Evolutionary conservation across 2,888 invertebrate genomes (phyloP).

Genomic region (Suillia variegata): DNA sequence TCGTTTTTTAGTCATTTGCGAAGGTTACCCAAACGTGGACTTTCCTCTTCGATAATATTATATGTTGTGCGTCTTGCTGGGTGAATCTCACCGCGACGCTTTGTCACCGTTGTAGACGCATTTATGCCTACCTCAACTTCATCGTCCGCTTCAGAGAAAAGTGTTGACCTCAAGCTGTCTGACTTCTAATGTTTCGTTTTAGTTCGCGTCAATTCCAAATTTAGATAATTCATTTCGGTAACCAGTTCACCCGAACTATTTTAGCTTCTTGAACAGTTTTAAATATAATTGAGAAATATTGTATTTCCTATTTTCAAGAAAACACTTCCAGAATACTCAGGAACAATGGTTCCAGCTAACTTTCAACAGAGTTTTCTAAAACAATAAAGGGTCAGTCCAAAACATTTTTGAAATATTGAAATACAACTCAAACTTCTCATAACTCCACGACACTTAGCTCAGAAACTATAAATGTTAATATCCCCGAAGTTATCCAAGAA

Average conservation of each 20-base stretch:
- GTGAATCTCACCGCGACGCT: conserved; percentile 66
- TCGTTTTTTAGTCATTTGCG: conserved; percentile 64
- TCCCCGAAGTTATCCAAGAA: too few species aligned
- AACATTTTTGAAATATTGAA: too few species aligned
- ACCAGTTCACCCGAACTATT: conserved; percentile 86
- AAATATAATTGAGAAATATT: too few species aligned
- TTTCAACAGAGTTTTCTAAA: too few species aligned
- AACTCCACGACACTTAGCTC: too few species aligned
- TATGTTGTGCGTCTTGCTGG: conserved; percentile 62
- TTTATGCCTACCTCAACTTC: conserved; percentile 29
- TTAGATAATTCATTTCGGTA: conserved; percentile 72
- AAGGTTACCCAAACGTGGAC: conserved; percentile 67
- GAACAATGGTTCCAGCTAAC: too few species aligned
- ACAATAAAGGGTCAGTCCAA: too few species aligned
- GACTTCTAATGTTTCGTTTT: conserved; percentile 53
- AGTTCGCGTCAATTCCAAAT: conserved; percentile 61
- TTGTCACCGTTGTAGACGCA: conserved; percentile 56
- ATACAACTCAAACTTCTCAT: too few species aligned
- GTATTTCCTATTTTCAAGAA: too few species aligned
- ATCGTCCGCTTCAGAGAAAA: conserved; percentile 19
- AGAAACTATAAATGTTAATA: too few species aligned
- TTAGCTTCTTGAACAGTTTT: too few species aligned
- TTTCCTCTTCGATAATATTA: conserved; percentile 65
- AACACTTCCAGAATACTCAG: too few species aligned
- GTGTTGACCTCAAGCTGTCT: conserved; percentile 26